phyloP scores from a whole-genome alignment of 2,113 vertebrate species.

The Carlito syrichta region DNA sequence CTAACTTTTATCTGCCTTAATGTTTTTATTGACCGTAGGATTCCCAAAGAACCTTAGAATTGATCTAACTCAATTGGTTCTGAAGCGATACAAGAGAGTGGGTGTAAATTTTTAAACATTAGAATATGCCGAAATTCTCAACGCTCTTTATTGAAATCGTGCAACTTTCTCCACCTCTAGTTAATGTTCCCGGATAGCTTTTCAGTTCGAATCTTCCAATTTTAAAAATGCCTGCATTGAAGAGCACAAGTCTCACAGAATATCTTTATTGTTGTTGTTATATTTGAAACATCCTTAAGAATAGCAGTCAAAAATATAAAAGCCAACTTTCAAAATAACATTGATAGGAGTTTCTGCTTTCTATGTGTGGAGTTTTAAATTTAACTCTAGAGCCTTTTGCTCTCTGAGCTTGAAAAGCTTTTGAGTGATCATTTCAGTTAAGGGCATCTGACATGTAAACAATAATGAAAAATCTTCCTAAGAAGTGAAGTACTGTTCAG shows the following conservation, averaged over 20 bases:
- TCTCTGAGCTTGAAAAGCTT: background rate
- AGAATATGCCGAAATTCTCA: background rate
- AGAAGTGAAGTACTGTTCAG: background rate
- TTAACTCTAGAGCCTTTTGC: background rate
- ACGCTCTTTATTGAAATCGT: background rate
- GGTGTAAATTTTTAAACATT: background rate
- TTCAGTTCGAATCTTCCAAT: background rate
- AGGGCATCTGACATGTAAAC: background rate
- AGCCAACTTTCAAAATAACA: background rate
- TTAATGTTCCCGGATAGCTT: background rate
- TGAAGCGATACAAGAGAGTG: background rate
- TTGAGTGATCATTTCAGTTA: background rate
- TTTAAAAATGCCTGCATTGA: background rate
- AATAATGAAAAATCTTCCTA: background rate
- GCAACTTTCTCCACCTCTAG: background rate
- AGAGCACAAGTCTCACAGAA: background rate
- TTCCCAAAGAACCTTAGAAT: background rate
- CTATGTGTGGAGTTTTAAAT: background rate
- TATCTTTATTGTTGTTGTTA: background rate
- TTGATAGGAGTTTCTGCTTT: background rate
- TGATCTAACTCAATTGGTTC: background rate
- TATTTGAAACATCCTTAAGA: background rate
- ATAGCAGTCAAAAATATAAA: background rate
- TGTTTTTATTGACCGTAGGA: background rate
- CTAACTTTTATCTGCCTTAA: background rate